Percentiles rank a stretch among this genome's conserved stretches.
These are phyloP conservation scores for Lycia hirtaria DNA, from an alignment of 2,888 invertebrate species.

Conservation along the genomic window DNA sequence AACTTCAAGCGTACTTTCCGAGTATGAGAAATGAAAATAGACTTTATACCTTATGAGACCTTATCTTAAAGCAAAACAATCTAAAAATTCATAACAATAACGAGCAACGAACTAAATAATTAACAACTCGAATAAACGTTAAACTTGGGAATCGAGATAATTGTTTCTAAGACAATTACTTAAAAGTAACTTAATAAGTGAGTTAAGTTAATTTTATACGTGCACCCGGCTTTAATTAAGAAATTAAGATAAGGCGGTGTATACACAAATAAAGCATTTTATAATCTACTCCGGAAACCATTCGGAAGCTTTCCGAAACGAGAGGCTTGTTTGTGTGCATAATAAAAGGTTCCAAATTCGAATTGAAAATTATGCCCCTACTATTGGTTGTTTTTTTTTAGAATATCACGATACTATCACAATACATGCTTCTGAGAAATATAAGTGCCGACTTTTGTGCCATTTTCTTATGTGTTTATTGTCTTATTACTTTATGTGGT, in stretches of 20 bases:
- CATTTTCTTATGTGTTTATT: too few relatives aligned
- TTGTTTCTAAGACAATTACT: conserved; percentile 47
- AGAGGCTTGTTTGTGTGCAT: conserved; percentile 66
- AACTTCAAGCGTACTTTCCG: too few relatives aligned
- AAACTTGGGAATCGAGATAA: conserved; percentile 33
- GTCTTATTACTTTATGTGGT: too few relatives aligned
- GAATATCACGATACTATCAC: neutral
- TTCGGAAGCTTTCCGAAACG: conserved; percentile 73
- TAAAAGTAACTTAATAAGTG: conserved; percentile 48
- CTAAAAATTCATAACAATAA: conserved; percentile 31
- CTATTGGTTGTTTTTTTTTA: conserved; percentile 33
- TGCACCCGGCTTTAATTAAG: conserved; percentile 71
- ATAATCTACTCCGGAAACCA: conserved; percentile 76
- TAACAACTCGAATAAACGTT: conserved; percentile 29
- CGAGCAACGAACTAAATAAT: conserved; percentile 50
- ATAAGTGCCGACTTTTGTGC: too few relatives aligned
- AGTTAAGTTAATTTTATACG: conserved; percentile 47
- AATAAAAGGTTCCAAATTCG: conserved; percentile 56
- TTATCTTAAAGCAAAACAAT: too few relatives aligned
- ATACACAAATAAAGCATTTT: conserved; percentile 73
- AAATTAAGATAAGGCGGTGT: conserved; percentile 75
- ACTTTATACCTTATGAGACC: too few relatives aligned
- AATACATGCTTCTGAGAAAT: too few relatives aligned
- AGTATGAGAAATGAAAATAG: too few relatives aligned
- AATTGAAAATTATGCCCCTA: conserved; percentile 55